These are phyloP conservation scores for Oxyruncus cristatus DNA, from an alignment of 2,113 vertebrate species.

Conservation along the genomic window DNA sequence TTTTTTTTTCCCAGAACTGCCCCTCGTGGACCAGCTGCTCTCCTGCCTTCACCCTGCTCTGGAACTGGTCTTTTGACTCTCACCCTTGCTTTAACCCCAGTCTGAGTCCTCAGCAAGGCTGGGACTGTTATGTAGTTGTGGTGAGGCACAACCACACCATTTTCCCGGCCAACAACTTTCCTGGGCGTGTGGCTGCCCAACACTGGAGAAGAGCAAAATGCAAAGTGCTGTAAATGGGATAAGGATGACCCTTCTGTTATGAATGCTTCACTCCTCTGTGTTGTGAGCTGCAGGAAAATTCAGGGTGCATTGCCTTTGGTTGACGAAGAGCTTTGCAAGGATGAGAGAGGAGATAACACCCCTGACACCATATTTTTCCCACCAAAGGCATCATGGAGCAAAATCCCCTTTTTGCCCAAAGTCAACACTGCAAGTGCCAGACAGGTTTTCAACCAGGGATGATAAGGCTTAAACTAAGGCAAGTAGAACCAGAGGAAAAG, in stretches of 20 bases:
- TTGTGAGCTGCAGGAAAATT: not conserved
- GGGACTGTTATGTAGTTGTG: not conserved
- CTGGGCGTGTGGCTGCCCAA: not conserved
- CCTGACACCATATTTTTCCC: not conserved
- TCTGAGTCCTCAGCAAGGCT: not conserved
- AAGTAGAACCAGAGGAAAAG: not conserved
- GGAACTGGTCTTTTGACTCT: not conserved
- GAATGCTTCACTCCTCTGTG: not conserved
- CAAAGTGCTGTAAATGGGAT: not conserved
- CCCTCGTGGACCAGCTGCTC: not conserved
- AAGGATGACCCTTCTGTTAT: fast-evolving
- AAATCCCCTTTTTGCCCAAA: not conserved
- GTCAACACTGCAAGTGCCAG: not conserved
- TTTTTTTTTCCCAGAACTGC: not conserved
- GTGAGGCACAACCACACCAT: fast-evolving
- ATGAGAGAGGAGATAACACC: not conserved
- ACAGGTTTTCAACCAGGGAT: not conserved
- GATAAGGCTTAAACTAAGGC: not conserved
- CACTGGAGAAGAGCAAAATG: not conserved
- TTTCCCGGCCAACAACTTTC: not conserved
- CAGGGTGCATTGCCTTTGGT: not conserved
- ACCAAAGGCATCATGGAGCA: not conserved
- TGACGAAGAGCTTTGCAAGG: not conserved
- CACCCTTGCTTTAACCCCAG: not conserved
- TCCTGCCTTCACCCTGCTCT: not conserved